Base-by-base conservation (phyloP, 2,113 vertebrate genomes). In the Dasyprocta punctata region DNA sequence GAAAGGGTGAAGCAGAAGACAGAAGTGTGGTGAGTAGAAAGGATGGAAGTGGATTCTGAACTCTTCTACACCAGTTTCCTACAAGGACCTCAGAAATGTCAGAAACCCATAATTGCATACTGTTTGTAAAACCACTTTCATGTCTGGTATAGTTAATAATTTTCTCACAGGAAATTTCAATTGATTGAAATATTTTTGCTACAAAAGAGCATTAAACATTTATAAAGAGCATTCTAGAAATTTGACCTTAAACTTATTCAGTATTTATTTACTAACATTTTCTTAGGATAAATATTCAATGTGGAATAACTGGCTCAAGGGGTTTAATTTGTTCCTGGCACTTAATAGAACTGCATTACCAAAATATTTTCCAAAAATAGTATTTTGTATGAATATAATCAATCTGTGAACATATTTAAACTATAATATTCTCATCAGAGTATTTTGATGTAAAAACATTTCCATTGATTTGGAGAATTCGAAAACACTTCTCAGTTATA, bases 361-460 rank as follows among this genome's bases (percentile, higher is more conserved):
- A 92, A 85, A 49, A 75, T 47, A 41, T 56, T 88, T 65, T 36
- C 4, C 9, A 20, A 83, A 85, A 87, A 44, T 67, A 38, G 13
- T 52, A 52, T 65, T 49, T 69, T 87, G 47, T 1, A 47, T 26
- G 49, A 56, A 56, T 28, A 41, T 11, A 90, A 85, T 7, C 26
- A 96, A 73, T 3, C 2, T 52, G 2, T 47, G 16, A 82, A 60
- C 12, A 60, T 89, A n/a, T 49, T 47, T 33, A 38, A 33, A 28
- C 33, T 87, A 69, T 3, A 63, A 3, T 20, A 52, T 71, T 86
- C 6, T 90, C 52, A 83, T 92, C 38, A 88, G 20, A 71, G 24
- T 47, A 65, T 77, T 93, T 78, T 44, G 26, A 69, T 89, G 7
- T 82, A 36, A 92, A 94, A 77, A 47, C 1, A 61, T 85, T 61